These are phyloP conservation scores for Diabrotica virgifera DNA, from an alignment of 1,140 invertebrate species.

Conservation along the genomic window DNA sequence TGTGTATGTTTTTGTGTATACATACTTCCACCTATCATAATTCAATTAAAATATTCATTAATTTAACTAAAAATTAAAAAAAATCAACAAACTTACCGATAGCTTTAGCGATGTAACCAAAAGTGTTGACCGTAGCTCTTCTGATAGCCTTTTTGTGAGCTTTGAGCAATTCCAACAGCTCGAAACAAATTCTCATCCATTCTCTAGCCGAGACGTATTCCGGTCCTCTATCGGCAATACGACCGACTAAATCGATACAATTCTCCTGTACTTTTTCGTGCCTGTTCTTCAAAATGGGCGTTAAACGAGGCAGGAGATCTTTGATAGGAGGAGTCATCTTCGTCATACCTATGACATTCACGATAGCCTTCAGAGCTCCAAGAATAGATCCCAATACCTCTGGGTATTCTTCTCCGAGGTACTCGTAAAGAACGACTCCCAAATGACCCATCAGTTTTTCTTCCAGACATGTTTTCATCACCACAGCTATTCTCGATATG, in stretches of 20 bases:
- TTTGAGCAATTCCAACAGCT: constrained; percentile 95
- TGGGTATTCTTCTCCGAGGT: constrained; percentile 98
- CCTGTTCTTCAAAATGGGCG: constrained; percentile 94
- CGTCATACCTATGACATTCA: constrained; percentile 96
- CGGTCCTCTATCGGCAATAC: constrained; percentile 98
- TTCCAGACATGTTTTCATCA: constrained; percentile 99
- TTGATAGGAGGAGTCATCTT: constrained; percentile 99
- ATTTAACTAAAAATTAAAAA: no score
- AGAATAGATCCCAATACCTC: constrained; percentile 98
- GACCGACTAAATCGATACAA: constrained; percentile 97
- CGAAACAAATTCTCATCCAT: constrained; percentile 99
- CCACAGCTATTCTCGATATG: constrained; percentile 95
- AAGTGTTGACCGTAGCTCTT: constrained; percentile 98
- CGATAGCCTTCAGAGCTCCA: constrained; percentile 96
- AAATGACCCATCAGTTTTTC: constrained; percentile 99
- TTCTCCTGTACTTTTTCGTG: constrained; percentile 98
- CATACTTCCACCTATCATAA: no score
- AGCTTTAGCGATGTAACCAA: constrained; percentile 99
- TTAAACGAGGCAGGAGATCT: constrained; percentile 93
- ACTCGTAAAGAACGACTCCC: constrained; percentile 99
- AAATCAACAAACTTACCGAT: constrained; percentile 59
- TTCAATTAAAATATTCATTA: no score
- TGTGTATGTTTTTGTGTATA: no score
- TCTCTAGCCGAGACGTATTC: constrained; percentile 98
- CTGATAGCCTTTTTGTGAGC: constrained; percentile 99